phyloP scores from a whole-genome alignment of 2,113 vertebrate species.

The Coregonus clupeaformis region DNA sequence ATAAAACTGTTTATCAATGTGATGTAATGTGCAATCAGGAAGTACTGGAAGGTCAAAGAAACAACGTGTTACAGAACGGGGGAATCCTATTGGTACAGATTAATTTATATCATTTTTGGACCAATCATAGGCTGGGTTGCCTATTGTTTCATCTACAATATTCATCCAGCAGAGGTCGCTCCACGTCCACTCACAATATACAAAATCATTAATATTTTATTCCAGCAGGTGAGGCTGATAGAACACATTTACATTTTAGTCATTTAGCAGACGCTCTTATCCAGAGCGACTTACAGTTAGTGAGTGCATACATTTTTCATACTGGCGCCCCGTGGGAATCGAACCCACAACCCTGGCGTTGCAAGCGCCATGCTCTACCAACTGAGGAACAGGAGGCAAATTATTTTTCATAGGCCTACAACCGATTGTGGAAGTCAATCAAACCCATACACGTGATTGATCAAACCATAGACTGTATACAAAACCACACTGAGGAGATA shows the following conservation, averaged over 20 bases:
- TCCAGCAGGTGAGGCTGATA: conserved; percentile 38
- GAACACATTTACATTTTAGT: no score
- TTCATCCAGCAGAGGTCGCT: conserved; percentile 50
- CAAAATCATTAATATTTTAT: neutral
- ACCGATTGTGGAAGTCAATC: neutral
- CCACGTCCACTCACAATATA: neutral
- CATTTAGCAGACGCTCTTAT: no score
- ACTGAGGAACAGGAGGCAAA: no score
- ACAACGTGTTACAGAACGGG: no score
- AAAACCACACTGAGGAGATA: neutral
- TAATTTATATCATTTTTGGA: neutral
- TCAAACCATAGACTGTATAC: neutral
- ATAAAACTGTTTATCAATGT: neutral
- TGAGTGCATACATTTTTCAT: no score
- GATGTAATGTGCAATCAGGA: neutral
- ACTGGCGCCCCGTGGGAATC: no score
- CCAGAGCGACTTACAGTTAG: no score
- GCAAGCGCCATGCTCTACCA: no score
- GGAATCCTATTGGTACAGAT: neutral
- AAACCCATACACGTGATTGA: neutral
- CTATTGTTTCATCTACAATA: neutral
- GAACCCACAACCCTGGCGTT: no score
- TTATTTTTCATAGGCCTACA: neutral
- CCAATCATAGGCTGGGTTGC: neutral
- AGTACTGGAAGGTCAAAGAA: neutral